phyloP scores from a whole-genome alignment of 2,888 invertebrate genomes.

The Rambutsinella grinnellia region DNA sequence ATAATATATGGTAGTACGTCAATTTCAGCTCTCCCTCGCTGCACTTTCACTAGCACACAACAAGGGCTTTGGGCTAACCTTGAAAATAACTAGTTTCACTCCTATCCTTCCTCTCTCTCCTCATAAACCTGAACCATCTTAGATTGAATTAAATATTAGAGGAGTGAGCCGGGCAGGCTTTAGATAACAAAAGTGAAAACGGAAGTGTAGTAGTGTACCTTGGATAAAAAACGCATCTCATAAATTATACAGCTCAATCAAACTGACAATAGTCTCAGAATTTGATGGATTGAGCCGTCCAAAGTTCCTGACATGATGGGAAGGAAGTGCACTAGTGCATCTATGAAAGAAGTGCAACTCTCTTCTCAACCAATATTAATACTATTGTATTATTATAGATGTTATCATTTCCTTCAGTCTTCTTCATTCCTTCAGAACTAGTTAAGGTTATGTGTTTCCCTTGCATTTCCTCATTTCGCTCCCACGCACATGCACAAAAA shows the following conservation, averaged over 20 bases:
- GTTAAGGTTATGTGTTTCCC: too few species aligned
- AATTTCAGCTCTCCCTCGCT: too few species aligned
- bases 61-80: slow-evolving; percentile 24
- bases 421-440: too few species aligned
- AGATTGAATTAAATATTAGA: background rate
- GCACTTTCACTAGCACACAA: background rate
- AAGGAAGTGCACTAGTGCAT: background rate
- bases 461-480: too few species aligned
- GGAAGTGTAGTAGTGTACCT: too few species aligned
- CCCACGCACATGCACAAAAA: background rate
- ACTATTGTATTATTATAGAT: background rate
- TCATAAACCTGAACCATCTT: background rate
- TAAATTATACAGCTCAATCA: slow-evolving; percentile 57
- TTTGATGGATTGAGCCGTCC: slow-evolving; percentile 57
- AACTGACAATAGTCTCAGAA: slow-evolving; percentile 46
- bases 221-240: slow-evolving; percentile 47
- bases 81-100: slow-evolving; percentile 19
- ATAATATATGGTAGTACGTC: too few species aligned
- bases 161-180: background rate
- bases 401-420: too few species aligned
- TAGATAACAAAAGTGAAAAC: background rate
- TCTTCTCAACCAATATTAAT: background rate
- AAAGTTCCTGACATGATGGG: slow-evolving; percentile 44
- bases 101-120: background rate
- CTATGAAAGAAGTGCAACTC: slow-evolving; percentile 5